Conservation (phyloP, 2,113 vertebrate genomes). For the Pelodiscus sinensis region DNA sequence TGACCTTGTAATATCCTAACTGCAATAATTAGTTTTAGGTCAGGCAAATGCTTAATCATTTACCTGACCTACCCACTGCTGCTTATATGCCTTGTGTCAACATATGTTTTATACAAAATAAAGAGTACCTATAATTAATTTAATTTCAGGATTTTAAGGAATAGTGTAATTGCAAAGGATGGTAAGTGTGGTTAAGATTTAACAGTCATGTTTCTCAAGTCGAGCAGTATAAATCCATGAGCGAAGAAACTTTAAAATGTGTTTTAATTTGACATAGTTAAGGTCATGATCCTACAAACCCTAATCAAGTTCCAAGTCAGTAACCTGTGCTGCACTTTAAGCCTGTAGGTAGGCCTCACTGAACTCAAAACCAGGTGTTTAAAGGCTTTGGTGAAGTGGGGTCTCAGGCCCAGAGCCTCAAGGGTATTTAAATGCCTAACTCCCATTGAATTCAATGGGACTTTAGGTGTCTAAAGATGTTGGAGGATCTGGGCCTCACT, state of each 20-base stretch:
- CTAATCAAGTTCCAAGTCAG: constrained; percentile 48
- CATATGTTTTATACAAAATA: constrained; percentile 45
- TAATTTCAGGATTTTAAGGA: constrained; percentile 61
- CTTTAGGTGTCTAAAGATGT: constrained; percentile 26
- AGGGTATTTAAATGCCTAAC: not conserved
- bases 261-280: constrained; percentile 2
- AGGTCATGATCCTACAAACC: constrained; percentile 29
- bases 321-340: constrained; percentile 23
- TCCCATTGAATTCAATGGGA: constrained; percentile 34
- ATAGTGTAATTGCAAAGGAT: constrained; percentile 35
- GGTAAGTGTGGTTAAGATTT: not conserved
- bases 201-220: constrained; percentile 27
- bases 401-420: not conserved
- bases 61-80: constrained; percentile 54
- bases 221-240: not conserved
- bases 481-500: constrained; percentile 5
- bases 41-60: constrained; percentile 52
- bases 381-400: constrained; percentile 17
- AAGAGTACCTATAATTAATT: constrained; percentile 56
- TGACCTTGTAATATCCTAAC: constrained; percentile 10
- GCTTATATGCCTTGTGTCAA: constrained; percentile 46
- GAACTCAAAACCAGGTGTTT: constrained; percentile 50
- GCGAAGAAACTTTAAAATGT: constrained; percentile 17
- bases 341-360: constrained; percentile 37
- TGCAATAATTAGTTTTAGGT: constrained; percentile 48